Evolutionary conservation across 2,888 invertebrate genomes (phyloP).

Genomic region (Mactromeris polynyma): DNA sequence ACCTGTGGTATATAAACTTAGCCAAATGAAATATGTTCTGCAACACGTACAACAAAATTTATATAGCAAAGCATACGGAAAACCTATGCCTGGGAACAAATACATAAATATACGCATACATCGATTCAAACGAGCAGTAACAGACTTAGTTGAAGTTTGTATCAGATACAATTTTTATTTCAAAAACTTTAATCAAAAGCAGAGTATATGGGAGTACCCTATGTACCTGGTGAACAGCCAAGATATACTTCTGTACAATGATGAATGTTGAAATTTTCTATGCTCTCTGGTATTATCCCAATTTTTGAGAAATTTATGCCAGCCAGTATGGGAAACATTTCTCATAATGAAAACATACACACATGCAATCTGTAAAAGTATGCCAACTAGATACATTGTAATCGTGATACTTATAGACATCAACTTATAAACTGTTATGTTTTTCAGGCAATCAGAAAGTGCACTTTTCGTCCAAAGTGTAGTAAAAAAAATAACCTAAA

Average conservation of each 20-base stretch:
- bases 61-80: background rate
- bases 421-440: no score
- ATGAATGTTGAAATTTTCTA: background rate
- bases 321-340: constrained; percentile 3
- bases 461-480: no score
- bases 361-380: background rate
- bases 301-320: constrained; percentile 10
- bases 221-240: constrained; percentile 23
- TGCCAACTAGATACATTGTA: background rate
- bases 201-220: background rate
- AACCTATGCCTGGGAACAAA: background rate
- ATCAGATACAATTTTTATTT: background rate
- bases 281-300: background rate
- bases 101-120: constrained; percentile 4
- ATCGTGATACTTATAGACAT: no score
- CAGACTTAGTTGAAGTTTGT: background rate
- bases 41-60: background rate
- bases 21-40: background rate
- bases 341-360: background rate
- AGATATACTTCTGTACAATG: constrained; percentile 1
- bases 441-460: no score
- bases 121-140: background rate
- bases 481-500: no score
- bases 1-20: constrained; percentile 1
- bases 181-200: background rate